phyloP scores from a whole-genome alignment of 1,140 invertebrate species.

The Hermatobates lingyangjiaoensis region DNA sequence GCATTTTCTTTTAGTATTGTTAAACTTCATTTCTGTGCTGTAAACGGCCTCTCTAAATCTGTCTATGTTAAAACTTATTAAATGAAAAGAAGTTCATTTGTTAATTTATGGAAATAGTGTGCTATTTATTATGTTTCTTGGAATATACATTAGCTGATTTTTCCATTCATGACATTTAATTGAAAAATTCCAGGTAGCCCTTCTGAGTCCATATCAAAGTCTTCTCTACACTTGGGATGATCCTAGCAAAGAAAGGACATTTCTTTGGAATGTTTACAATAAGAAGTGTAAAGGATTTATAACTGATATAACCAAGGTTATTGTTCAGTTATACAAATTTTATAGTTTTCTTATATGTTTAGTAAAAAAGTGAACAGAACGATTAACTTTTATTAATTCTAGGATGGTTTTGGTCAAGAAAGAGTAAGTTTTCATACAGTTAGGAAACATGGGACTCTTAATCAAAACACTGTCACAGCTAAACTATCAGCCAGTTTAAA shows the following conservation, averaged over 20 bases:
- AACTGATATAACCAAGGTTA: slow-evolving; percentile 49
- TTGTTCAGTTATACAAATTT: slow-evolving; percentile 7
- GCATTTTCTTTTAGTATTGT: too few species aligned
- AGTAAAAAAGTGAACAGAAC: neutral
- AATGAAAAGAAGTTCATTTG: too few species aligned
- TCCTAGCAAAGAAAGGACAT: slow-evolving; percentile 43
- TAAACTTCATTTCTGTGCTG: too few species aligned
- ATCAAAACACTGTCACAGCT: slow-evolving; percentile 24
- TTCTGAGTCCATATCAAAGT: slow-evolving; percentile 57
- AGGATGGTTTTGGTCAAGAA: slow-evolving; percentile 45
- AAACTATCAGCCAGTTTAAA: slow-evolving; percentile 21
- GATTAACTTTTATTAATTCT: slow-evolving; percentile 15
- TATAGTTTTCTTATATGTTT: too few species aligned
- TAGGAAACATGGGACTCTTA: slow-evolving; percentile 26
- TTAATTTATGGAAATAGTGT: neutral
- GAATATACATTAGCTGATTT: neutral
- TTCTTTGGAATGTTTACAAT: slow-evolving; percentile 70
- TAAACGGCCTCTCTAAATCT: too few species aligned
- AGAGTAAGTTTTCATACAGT: slow-evolving; percentile 44
- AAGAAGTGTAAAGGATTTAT: slow-evolving; percentile 51
- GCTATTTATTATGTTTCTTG: neutral
- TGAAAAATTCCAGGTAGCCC: slow-evolving; percentile 33
- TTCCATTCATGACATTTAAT: neutral
- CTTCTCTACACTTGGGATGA: slow-evolving; percentile 75
- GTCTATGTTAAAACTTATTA: too few species aligned